These are phyloP conservation scores for Euplagia quadripunctaria DNA, from an alignment of 2,888 invertebrate species.

Conservation along the genomic window DNA sequence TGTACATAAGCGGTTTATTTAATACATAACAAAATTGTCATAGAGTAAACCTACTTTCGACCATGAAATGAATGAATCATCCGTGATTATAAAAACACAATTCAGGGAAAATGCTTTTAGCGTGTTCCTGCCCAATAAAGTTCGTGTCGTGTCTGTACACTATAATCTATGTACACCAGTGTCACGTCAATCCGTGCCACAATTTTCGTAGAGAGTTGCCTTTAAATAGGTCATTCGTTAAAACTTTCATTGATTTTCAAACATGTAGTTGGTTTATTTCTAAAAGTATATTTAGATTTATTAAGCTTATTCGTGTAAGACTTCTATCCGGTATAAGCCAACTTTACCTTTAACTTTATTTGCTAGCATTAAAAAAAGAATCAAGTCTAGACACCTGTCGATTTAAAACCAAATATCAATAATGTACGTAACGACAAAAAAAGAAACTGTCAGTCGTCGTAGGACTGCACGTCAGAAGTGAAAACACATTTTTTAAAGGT, in stretches of 20 bases:
- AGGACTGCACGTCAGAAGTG: too few relatives aligned
- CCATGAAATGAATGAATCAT: neutral
- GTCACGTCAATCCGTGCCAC: conserved; percentile 12
- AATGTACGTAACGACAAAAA: neutral
- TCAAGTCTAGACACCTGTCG: too few relatives aligned
- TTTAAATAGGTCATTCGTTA: conserved; percentile 2
- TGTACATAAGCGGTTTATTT: too few relatives aligned
- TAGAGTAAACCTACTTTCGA: neutral
- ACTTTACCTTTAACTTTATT: too few relatives aligned
- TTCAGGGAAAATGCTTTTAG: conserved; percentile 1
- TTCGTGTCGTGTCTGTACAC: conserved; percentile 15
- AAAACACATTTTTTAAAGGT: too few relatives aligned
- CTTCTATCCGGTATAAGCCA: neutral
- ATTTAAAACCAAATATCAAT: neutral
- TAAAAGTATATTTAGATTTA: neutral
- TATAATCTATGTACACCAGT: conserved; percentile 9
- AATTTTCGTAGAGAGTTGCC: neutral
- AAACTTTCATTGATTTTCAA: neutral
- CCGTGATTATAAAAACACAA: neutral
- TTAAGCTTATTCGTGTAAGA: neutral
- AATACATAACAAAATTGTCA: too few relatives aligned
- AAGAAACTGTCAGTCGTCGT: too few relatives aligned
- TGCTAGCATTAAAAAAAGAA: neutral
- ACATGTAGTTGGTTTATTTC: neutral
- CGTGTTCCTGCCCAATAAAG: conserved; percentile 8